Conservation (phyloP, 2,888 invertebrate species). For the Charanyca ferruginea region DNA sequence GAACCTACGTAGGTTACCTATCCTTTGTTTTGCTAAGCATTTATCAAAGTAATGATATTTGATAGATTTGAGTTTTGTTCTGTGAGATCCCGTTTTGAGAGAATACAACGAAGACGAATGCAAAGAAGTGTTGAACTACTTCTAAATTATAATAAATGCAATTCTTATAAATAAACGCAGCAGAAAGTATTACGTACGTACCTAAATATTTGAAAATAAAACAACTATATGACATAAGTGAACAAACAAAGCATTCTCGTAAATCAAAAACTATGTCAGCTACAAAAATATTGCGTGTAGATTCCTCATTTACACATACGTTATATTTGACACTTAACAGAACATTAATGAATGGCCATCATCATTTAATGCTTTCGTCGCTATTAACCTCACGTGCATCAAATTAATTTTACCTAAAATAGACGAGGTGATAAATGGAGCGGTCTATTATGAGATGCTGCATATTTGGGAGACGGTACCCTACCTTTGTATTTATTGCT, state of each 20-base stretch:
- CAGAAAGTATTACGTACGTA: background rate
- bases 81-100: background rate
- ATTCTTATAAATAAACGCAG: no score
- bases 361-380: conserved; percentile 57
- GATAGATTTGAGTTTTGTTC: background rate
- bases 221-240: background rate
- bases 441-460: conserved; percentile 49
- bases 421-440: conserved; percentile 51
- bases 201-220: conserved; percentile 1
- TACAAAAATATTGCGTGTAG: conserved; percentile 31
- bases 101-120: background rate
- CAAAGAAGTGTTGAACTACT: background rate
- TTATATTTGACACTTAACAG: conserved; percentile 49
- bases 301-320: conserved; percentile 12
- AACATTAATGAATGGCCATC: conserved; percentile 38
- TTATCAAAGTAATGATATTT: conserved; percentile 23
- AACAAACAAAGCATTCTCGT: background rate
- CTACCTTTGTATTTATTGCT: conserved; percentile 9
- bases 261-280: conserved; percentile 14
- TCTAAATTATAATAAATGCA: background rate
- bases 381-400: conserved; percentile 55
- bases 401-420: conserved; percentile 60
- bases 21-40: background rate
- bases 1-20: conserved; percentile 29
- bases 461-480: conserved; percentile 13